Percentiles rank a stretch among this genome's conserved stretches.
phyloP scores from a whole-genome alignment of 2,113 vertebrate genomes.

The Spheniscus mendiculus region DNA sequence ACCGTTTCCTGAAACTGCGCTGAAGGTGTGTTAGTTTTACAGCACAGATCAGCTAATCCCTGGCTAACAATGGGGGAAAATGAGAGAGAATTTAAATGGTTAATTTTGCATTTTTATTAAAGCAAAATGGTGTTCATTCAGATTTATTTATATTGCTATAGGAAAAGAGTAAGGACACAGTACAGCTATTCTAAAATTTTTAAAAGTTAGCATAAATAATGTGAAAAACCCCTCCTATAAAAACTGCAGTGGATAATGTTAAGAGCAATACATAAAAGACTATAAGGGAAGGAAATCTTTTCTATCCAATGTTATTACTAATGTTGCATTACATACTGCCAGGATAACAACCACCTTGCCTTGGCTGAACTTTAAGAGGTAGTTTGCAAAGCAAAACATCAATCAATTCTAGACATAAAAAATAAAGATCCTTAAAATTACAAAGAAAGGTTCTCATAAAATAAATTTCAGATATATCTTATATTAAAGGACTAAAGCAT shows the following conservation, averaged over 20 bases:
- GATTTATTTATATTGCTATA: not conserved
- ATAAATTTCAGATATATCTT: not conserved
- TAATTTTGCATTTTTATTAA: not conserved
- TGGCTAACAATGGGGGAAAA: not conserved
- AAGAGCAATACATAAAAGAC: slow-evolving; percentile 25
- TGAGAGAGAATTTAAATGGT: not conserved
- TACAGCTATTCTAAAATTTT: not conserved
- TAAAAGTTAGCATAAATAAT: not conserved
- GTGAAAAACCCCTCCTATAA: not conserved
- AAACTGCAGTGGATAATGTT: not conserved
- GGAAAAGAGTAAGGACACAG: not conserved
- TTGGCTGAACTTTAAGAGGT: slow-evolving; percentile 37
- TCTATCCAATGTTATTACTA: slow-evolving; percentile 25
- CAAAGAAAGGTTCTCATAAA: not conserved
- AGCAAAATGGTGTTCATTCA: not conserved
- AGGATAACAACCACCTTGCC: slow-evolving; percentile 29
- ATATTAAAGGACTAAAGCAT: not conserved
- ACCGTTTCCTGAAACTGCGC: not conserved
- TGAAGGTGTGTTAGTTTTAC: not conserved
- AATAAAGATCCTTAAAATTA: not conserved
- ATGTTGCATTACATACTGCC: not conserved
- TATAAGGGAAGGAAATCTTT: not conserved
- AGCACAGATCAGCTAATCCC: not conserved
- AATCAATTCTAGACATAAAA: slow-evolving; percentile 7
- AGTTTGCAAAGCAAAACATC: slow-evolving; percentile 29